Percentiles rank a stretch among this genome's conserved stretches.
Evolutionary conservation across 2,797 vertebrate species (phyloP).

Genomic region (Sylvilagus floridanus): DNA sequence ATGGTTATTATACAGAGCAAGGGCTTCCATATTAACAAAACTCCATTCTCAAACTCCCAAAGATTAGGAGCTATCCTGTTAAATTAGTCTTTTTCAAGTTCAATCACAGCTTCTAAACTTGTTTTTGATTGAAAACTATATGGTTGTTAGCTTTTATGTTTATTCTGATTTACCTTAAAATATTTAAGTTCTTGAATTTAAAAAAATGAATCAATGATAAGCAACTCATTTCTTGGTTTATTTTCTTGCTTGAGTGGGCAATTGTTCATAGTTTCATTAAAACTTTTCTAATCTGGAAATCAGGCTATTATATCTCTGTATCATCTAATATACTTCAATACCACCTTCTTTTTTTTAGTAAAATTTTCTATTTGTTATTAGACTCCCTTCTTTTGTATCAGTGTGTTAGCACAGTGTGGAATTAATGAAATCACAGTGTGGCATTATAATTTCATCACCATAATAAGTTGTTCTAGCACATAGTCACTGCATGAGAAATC

Average conservation of each 20-base stretch:
- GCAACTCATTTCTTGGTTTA: neutral
- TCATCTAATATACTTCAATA: neutral
- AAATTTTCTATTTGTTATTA: conserved; percentile 15
- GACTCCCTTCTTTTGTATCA: neutral
- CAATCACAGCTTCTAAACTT: neutral
- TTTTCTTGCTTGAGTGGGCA: neutral
- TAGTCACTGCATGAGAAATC: conserved; percentile 3
- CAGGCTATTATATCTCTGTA: neutral
- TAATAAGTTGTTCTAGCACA: neutral
- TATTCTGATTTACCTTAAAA: conserved; percentile 16
- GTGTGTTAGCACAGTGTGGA: conserved; percentile 10
- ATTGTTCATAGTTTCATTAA: neutral
- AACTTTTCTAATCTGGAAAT: conserved; percentile 20
- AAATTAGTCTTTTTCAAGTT: neutral
- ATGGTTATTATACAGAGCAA: neutral
- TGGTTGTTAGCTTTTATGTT: neutral
- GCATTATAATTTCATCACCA: neutral
- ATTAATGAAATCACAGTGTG: conserved; percentile 55
- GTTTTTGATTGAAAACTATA: conserved; percentile 33
- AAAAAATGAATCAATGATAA: neutral
- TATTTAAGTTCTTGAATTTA: conserved; percentile 9
- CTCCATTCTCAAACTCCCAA: neutral
- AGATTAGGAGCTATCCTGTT: neutral
- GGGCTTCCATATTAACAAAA: neutral
- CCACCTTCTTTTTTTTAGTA: neutral